Conservation (phyloP, 2,797 vertebrate species). For the Esox lucius region DNA sequence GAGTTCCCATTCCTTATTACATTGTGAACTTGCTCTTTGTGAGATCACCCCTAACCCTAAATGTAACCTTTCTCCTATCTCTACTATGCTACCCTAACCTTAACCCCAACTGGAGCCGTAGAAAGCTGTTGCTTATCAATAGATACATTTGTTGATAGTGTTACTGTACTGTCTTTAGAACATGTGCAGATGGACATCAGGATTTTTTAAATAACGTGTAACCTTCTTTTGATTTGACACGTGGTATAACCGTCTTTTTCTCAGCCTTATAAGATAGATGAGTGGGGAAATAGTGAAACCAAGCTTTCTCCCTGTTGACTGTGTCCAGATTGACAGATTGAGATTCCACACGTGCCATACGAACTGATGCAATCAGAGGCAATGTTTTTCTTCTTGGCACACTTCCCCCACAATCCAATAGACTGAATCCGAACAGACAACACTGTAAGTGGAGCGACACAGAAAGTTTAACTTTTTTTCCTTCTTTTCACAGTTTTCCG, state of each 20-base stretch:
- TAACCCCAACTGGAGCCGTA: too few relatives aligned
- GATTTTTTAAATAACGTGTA: too few relatives aligned
- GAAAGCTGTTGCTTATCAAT: too few relatives aligned
- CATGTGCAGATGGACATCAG: too few relatives aligned
- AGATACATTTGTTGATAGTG: too few relatives aligned
- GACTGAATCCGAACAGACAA: constrained; percentile 11
- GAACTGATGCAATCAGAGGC: constrained; percentile 64
- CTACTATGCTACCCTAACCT: not conserved
- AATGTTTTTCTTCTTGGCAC: constrained; percentile 41
- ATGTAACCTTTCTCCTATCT: too few relatives aligned
- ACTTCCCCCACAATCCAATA: constrained; percentile 32
- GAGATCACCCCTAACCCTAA: not conserved
- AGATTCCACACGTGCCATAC: constrained; percentile 52
- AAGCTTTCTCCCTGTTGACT: constrained; percentile 33
- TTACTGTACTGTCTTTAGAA: too few relatives aligned
- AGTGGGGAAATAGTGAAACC: constrained; percentile 9
- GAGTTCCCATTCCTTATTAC: constrained; percentile 19
- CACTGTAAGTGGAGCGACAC: constrained; percentile 5
- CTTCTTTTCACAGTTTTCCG: not conserved
- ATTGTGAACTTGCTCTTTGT: not conserved
- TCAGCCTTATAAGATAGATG: constrained; percentile 47
- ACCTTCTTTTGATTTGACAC: constrained; percentile 2
- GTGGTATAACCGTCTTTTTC: constrained; percentile 10
- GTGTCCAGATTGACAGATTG: constrained; percentile 62
- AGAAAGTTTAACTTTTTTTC: constrained; percentile 9